Conservation (phyloP, 2,797 vertebrate species). For the Cyclopterus lumpus region DNA sequence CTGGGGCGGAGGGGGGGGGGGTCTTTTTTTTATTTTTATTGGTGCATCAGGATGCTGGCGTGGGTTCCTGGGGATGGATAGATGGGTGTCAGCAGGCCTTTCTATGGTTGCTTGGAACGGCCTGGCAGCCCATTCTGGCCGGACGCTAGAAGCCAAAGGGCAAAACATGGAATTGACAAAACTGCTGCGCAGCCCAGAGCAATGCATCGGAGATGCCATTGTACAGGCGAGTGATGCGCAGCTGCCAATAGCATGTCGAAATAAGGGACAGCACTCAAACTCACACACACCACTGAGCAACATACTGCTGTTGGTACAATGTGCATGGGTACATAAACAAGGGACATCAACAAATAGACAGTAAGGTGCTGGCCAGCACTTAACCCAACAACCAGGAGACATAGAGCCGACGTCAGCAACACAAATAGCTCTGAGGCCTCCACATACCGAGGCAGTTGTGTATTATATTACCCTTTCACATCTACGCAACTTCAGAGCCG, state of each 20-base stretch:
- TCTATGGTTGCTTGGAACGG: conserved; percentile 33
- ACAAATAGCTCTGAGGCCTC: conserved; percentile 71
- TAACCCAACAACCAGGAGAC: conserved; percentile 53
- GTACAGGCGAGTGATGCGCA: conserved; percentile 27
- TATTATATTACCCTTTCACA: conserved; percentile 25
- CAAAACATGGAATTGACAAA: conserved; percentile 39
- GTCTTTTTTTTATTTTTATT: conserved; percentile 46
- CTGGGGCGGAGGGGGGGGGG: conserved; percentile 8
- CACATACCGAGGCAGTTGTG: conserved; percentile 68
- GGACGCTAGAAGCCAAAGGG: conserved; percentile 44
- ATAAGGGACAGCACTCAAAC: conserved; percentile 58
- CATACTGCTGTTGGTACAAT: conserved; percentile 57
- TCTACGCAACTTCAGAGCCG: conserved; percentile 75
- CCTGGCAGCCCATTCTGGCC: conserved; percentile 37
- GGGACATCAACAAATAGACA: conserved; percentile 66
- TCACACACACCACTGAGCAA: conserved; percentile 63
- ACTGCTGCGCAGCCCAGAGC: conserved; percentile 50
- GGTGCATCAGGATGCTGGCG: conserved; percentile 33
- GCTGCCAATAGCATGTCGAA: conserved; percentile 32
- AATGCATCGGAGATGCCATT: conserved; percentile 51
- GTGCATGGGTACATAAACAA: conserved; percentile 68
- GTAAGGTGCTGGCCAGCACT: conserved; percentile 49
- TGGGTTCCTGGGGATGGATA: conserved; percentile 38
- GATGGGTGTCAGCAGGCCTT: conserved; percentile 55
- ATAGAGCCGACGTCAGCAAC: conserved; percentile 55